Evolutionary conservation across 2,888 invertebrate genomes (phyloP).

Genomic region (Tachina lurida): DNA sequence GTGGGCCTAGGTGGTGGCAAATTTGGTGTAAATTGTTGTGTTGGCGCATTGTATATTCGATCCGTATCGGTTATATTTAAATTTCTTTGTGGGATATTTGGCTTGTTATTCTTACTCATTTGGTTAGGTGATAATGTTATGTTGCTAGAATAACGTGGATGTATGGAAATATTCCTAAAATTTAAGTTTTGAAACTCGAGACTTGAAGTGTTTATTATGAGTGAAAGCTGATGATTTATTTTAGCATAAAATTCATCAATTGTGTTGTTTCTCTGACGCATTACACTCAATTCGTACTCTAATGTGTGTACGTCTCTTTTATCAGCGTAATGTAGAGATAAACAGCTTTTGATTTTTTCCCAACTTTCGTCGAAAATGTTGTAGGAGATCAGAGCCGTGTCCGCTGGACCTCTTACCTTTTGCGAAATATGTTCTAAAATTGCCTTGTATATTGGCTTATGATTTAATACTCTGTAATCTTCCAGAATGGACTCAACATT

Average conservation of each 20-base stretch:
- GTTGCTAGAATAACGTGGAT: not conserved
- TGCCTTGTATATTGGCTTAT: constrained; percentile 8
- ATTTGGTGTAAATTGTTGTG: too few relatives aligned
- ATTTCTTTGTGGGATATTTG: too few relatives aligned
- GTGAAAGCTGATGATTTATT: not conserved
- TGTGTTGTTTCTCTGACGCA: not conserved
- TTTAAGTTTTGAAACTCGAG: too few relatives aligned
- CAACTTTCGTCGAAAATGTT: too few relatives aligned
- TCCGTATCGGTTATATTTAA: too few relatives aligned
- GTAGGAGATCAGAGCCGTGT: not conserved
- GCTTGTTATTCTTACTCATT: too few relatives aligned
- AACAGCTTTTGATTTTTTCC: constrained; percentile 8
- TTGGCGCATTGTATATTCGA: too few relatives aligned
- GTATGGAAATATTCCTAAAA: not conserved
- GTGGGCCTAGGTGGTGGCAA: not conserved
- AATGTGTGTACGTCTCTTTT: constrained; percentile 12
- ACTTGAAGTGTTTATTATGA: not conserved
- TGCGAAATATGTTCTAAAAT: not conserved
- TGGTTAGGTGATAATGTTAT: not conserved
- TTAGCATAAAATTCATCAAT: constrained; percentile 20
- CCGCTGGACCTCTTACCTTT: constrained; percentile 4
- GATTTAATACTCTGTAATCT: not conserved
- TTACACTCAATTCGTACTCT: constrained; percentile 11
- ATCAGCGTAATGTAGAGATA: not conserved
- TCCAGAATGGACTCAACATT: not conserved